A percentile compares a stretch with the other conserved stretches of the same genome.
Conservation (phyloP, 2,113 vertebrate genomes). For the Rhizomys pruinosus region DNA sequence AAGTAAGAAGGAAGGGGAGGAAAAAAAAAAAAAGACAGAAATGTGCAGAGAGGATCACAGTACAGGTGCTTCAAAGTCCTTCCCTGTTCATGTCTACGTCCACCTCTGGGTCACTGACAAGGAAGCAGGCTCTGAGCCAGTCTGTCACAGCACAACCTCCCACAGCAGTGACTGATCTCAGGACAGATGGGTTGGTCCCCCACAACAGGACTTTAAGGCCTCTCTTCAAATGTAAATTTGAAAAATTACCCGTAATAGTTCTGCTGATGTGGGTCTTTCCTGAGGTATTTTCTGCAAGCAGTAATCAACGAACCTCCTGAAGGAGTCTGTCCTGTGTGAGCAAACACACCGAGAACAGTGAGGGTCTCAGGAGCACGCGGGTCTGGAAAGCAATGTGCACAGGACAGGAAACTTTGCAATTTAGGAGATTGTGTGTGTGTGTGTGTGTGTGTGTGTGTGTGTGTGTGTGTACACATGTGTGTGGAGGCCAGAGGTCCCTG, state of each 20-base stretch:
- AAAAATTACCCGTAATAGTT: conserved; percentile 94
- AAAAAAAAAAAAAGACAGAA: background rate
- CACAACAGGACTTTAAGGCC: background rate
- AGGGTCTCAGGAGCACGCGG: background rate
- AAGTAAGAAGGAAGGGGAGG: background rate
- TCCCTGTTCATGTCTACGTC: background rate
- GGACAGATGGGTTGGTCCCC: no score
- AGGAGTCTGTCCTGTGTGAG: conserved; percentile 93
- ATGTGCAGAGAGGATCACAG: background rate
- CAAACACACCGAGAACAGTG: conserved; percentile 70
- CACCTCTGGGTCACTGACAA: conserved; percentile 3
- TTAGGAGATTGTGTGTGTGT: background rate
- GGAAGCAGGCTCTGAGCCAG: background rate
- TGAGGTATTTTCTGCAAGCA: conserved; percentile 99
- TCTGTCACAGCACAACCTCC: background rate
- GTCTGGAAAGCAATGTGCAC: conserved; percentile 13
- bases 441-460: background rate
- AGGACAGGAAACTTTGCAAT: background rate
- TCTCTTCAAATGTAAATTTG: background rate
- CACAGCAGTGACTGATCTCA: background rate
- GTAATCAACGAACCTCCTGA: conserved; percentile 98
- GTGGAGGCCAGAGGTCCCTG: background rate
- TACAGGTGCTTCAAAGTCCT: background rate
- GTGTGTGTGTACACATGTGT: background rate
- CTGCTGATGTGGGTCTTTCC: conserved; percentile 96